Percentiles rank a stretch among this genome's conserved stretches.
Evolutionary conservation across 2,797 vertebrate genomes (phyloP).

Genomic region (Oryzias dopingdopingensis): DNA sequence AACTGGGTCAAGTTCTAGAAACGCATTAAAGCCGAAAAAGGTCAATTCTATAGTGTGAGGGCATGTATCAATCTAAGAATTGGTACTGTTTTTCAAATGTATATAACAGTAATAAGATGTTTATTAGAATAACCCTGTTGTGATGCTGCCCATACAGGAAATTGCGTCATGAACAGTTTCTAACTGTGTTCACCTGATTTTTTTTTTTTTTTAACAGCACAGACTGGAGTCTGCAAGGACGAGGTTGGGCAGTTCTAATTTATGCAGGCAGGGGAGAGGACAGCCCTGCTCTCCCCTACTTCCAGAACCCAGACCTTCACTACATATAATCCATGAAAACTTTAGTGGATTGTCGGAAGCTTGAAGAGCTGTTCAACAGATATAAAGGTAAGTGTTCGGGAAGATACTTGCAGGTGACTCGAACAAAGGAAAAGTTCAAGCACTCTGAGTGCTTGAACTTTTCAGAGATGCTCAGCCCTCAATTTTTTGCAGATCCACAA

Average conservation of each 20-base stretch:
- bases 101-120: too few species aligned
- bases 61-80: too few species aligned
- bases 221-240: slow-evolving; percentile 93
- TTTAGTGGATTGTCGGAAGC: slow-evolving; percentile 89
- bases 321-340: slow-evolving; percentile 93
- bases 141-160: too few species aligned
- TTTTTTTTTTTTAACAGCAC: slow-evolving; percentile 75
- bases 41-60: too few species aligned
- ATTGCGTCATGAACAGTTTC: too few species aligned
- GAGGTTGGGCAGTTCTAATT: slow-evolving; percentile 94
- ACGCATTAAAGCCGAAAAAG: too few species aligned
- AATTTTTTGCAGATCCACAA: slow-evolving; percentile 82
- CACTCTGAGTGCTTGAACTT: too few species aligned
- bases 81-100: too few species aligned
- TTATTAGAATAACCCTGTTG: too few species aligned
- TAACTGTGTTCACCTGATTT: slow-evolving; percentile 12
- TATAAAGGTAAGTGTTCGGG: slow-evolving; percentile 84
- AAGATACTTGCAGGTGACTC: background rate
- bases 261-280: slow-evolving; percentile 91
- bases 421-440: too few species aligned
- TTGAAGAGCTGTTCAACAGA: slow-evolving; percentile 90
- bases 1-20: too few species aligned
- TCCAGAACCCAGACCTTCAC: slow-evolving; percentile 89
- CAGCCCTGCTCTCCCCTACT: slow-evolving; percentile 92
- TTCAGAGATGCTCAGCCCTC: background rate